phyloP scores from a whole-genome alignment of 2,797 vertebrate species.

The Pygocentrus nattereri region DNA sequence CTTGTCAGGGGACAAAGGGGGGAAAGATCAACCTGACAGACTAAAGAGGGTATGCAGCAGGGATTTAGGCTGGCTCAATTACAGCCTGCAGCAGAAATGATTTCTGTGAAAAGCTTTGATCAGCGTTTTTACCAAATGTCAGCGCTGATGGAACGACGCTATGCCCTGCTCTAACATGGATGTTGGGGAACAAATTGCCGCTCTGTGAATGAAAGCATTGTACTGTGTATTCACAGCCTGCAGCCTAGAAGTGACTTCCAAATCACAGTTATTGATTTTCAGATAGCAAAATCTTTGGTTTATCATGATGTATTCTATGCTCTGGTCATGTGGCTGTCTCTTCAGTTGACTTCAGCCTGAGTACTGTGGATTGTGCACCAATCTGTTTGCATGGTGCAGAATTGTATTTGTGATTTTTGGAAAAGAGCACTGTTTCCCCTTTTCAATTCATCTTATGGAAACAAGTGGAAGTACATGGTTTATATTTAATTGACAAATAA shows the following conservation, averaged over 20 bases:
- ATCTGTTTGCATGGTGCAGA: too few species aligned
- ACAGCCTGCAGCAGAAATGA: constrained; percentile 73
- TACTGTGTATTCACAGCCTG: neutral
- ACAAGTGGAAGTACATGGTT: too few species aligned
- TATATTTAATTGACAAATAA: too few species aligned
- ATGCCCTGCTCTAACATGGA: neutral
- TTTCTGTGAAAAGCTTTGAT: constrained; percentile 79
- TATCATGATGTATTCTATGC: neutral
- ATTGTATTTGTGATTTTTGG: too few species aligned
- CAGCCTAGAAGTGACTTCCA: neutral
- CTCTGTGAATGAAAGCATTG: constrained; percentile 15
- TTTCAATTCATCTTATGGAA: too few species aligned
- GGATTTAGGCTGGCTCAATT: constrained; percentile 70
- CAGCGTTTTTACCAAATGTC: constrained; percentile 61
- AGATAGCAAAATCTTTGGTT: neutral
- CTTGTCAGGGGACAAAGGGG: constrained; percentile 19
- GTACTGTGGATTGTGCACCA: too few species aligned
- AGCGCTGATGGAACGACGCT: neutral
- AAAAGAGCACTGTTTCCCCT: too few species aligned
- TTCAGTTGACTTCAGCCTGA: too few species aligned
- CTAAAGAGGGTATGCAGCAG: constrained; percentile 63
- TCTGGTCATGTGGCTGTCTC: too few species aligned
- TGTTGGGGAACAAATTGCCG: neutral
- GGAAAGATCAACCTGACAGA: constrained; percentile 37
- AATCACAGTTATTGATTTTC: neutral